Evolutionary conservation across 23 tunicate species (phyloP).

Genomic region (Pegea sp.): DNA sequence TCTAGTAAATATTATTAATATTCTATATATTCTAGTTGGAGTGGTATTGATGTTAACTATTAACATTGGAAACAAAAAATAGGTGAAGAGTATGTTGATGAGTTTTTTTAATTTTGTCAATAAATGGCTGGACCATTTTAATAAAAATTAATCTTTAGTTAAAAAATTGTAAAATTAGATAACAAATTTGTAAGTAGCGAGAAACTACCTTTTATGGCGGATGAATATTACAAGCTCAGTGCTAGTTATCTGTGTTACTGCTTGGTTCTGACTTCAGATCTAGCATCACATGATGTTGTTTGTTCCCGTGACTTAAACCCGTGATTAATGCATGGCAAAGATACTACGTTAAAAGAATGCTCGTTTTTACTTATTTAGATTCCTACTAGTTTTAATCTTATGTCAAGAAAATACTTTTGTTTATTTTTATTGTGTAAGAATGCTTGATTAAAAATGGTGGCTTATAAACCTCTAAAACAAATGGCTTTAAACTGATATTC

Average conservation of each 20-base stretch:
- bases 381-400: no score
- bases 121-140: not conserved
- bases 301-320: slow-evolving; percentile 98
- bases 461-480: no score
- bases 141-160: not conserved
- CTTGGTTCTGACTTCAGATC: slow-evolving; percentile 8
- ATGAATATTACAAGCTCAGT: slow-evolving; percentile 5
- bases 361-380: no score
- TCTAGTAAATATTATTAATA: not conserved
- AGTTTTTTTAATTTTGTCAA: not conserved
- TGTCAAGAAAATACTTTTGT: no score
- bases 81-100: slow-evolving; percentile 4
- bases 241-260: no score
- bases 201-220: no score
- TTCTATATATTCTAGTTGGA: not conserved
- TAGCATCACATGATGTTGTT: slow-evolving; percentile 92
- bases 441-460: no score
- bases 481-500: no score
- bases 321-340: slow-evolving; percentile 87
- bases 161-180: not conserved
- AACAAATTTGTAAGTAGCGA: no score
- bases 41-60: not conserved
- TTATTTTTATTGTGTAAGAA: no score
- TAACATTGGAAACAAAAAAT: not conserved
- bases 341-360: no score